These are phyloP conservation scores for Seira musarum DNA, from an alignment of 2,888 invertebrate species.

Conservation along the genomic window DNA sequence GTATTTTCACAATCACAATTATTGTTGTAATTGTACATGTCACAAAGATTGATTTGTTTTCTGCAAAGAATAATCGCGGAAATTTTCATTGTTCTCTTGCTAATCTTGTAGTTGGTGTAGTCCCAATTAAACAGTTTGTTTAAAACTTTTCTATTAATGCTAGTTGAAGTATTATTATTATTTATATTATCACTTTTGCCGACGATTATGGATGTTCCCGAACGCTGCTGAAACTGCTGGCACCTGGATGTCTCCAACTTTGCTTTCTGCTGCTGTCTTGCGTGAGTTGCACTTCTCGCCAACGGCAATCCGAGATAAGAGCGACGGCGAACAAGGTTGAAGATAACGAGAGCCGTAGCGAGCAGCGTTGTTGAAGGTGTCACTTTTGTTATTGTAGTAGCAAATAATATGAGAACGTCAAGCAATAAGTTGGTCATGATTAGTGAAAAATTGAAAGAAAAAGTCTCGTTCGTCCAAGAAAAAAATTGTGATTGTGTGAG, in stretches of 20 bases:
- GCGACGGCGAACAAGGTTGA: conserved; percentile 27
- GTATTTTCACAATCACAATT: conserved; percentile 44
- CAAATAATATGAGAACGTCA: conserved; percentile 26
- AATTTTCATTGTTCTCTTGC: conserved; percentile 44
- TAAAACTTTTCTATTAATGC: conserved; percentile 24
- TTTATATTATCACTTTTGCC: too few relatives aligned
- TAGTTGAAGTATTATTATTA: background rate
- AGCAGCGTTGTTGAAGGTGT: conserved; percentile 25
- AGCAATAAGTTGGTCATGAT: conserved; percentile 52
- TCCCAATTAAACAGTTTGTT: conserved; percentile 48
- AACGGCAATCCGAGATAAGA: background rate
- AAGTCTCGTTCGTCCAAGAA: background rate
- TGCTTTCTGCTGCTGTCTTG: background rate
- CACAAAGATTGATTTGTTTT: background rate
- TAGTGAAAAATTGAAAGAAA: background rate
- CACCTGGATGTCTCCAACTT: conserved; percentile 1
- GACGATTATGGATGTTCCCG: too few relatives aligned
- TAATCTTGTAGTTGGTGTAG: conserved; percentile 23
- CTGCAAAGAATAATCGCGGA: background rate
- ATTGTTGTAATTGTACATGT: conserved; percentile 29
- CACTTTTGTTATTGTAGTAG: conserved; percentile 39
- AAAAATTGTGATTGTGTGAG: background rate
- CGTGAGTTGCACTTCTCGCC: background rate
- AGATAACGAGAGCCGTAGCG: conserved; percentile 3
- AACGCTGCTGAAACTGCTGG: background rate